Evolutionary conservation across 1,140 invertebrate species (phyloP).

Genomic region (Trypoxylus dichotomus): DNA sequence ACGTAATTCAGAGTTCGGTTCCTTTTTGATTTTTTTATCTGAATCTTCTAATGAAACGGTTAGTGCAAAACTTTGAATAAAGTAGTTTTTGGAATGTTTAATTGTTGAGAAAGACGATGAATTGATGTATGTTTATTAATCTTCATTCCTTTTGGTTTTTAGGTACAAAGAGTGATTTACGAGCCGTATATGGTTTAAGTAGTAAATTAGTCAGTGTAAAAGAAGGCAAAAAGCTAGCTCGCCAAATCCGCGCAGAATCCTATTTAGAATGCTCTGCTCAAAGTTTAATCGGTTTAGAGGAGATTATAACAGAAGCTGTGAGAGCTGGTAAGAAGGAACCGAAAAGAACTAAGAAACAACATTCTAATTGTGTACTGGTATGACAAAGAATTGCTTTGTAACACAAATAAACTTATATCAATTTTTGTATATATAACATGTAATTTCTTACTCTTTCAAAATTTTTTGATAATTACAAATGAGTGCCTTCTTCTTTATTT

Average conservation of each 20-base stretch:
- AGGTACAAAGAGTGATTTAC: slow-evolving; percentile 32
- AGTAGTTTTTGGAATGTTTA: too few species aligned
- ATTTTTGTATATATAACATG: background rate
- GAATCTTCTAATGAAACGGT: too few species aligned
- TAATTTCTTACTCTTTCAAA: background rate
- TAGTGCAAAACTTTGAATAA: too few species aligned
- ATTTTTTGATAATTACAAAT: background rate
- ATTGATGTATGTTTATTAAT: background rate
- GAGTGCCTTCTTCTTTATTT: background rate
- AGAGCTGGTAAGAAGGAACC: slow-evolving; percentile 35
- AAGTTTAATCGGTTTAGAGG: slow-evolving; percentile 1
- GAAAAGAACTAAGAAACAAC: background rate
- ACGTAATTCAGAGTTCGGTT: too few species aligned
- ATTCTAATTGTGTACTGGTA: background rate
- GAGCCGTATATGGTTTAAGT: slow-evolving; percentile 28
- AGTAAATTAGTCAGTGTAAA: slow-evolving; percentile 12
- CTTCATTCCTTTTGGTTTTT: background rate
- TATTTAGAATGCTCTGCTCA: slow-evolving; percentile 34
- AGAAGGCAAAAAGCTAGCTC: slow-evolving; percentile 31
- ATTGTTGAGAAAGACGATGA: too few species aligned
- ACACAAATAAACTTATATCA: background rate
- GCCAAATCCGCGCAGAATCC: slow-evolving; percentile 28
- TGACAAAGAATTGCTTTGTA: background rate
- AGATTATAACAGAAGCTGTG: slow-evolving; percentile 29
- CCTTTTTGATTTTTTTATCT: too few species aligned